Evolutionary conservation across 2,888 invertebrate genomes (phyloP).

Genomic region (Stenolophus ochropezus): DNA sequence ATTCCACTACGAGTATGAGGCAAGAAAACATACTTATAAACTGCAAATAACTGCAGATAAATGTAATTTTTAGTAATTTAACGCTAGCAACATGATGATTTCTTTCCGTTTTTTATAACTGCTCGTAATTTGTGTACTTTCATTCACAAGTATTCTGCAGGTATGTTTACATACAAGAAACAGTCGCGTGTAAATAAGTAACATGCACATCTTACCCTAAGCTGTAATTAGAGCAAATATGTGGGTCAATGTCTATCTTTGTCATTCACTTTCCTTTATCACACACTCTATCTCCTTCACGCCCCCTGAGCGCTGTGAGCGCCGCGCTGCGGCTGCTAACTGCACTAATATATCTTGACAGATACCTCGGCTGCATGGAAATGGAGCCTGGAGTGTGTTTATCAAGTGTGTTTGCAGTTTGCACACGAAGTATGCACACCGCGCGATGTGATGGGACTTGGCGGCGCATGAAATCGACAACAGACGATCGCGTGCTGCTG

Average conservation of each 20-base stretch:
- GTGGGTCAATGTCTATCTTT: constrained; percentile 40
- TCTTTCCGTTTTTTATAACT: constrained; percentile 9
- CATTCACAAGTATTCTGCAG: not conserved
- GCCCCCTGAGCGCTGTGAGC: not conserved
- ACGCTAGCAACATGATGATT: not conserved
- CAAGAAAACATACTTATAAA: no score
- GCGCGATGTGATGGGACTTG: not conserved
- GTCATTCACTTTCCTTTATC: constrained; percentile 15
- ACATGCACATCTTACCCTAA: constrained; percentile 42
- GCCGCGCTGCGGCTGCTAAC: constrained; percentile 11
- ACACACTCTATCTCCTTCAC: constrained; percentile 10
- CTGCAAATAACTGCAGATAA: no score
- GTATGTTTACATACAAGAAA: not conserved
- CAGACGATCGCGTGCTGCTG: constrained; percentile 32
- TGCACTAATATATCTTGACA: constrained; percentile 33
- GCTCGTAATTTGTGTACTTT: not conserved
- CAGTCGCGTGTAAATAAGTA: constrained; percentile 5
- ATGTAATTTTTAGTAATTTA: constrained; percentile 1
- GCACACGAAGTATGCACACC: constrained; percentile 6
- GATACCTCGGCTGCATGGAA: not conserved
- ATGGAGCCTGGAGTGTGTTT: constrained; percentile 16
- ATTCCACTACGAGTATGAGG: no score
- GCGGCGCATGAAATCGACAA: constrained; percentile 43
- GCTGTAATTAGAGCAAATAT: constrained; percentile 49
- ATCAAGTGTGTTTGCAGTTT: constrained; percentile 29